Percentiles rank a stretch among this genome's conserved stretches.
phyloP scores from a whole-genome alignment of 2,113 vertebrate species.

The Dromas ardeola region DNA sequence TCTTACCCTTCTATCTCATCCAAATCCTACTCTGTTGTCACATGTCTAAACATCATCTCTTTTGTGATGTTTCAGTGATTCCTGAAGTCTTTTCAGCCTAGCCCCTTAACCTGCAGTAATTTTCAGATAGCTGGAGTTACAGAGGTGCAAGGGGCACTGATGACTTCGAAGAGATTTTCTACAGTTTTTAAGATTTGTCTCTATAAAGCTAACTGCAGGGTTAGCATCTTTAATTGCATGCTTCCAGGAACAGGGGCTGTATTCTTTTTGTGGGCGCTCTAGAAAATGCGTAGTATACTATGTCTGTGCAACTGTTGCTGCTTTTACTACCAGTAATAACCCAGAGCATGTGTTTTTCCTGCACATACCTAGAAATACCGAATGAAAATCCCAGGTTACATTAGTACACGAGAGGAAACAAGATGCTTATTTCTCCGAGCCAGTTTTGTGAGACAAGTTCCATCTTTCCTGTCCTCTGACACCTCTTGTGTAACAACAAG shows the following conservation, averaged over 20 bases:
- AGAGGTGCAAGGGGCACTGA: fast-evolving
- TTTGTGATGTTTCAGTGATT: background rate
- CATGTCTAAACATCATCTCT: background rate
- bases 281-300: background rate
- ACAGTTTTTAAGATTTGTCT: background rate
- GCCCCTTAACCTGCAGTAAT: background rate
- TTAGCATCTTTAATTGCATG: background rate
- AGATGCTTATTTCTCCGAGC: background rate
- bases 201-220: background rate
- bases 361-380: background rate
- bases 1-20: background rate
- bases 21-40: background rate
- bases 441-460: background rate
- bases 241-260: background rate
- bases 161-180: background rate
- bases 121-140: background rate
- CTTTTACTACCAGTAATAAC: background rate
- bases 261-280: background rate
- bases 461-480: background rate
- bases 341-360: fast-evolving
- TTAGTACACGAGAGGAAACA: background rate
- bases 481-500: background rate
- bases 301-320: background rate
- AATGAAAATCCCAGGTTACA: background rate
- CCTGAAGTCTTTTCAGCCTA: background rate